Base-by-base conservation (phyloP, 2,797 vertebrate species). In the Halcyon leucocephala region DNA sequence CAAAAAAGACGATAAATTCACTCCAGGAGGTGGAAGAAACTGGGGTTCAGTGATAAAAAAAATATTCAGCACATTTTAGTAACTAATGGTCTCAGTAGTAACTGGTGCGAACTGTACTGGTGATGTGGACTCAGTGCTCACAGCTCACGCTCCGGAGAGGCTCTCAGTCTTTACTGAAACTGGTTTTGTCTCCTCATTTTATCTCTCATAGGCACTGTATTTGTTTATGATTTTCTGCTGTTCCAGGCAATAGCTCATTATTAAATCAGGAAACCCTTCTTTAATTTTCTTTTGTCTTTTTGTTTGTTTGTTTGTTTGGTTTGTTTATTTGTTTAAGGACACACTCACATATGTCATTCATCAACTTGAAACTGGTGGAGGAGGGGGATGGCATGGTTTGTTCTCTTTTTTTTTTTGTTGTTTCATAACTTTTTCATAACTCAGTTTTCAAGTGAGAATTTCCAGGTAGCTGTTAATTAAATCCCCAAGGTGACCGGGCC, bases 181-280 rank as follows among this genome's bases (percentile, higher is more conserved):
- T 46, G 21, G 54, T 83, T 71, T 87, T 73, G 60, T 83, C 54
- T 64, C n/a, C 51, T 73, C 66, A 35, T 81, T 79, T 86, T 76
- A 85, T 60, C 66, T 54, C 58, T 78, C 39, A 13, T 20, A 86
- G 81, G 70, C 57, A 28, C 67, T 86, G 29, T 33, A 51, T 90
- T 94, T 94, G 54, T 81, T 93, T 88, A 57, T 66, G 33, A 3
- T 12, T 21, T 84, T 93, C 94, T 94, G n/a, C 42, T 95, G 86
- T 91, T 93, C 80, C 55, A 66, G 60, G 91, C 85, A 90, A 86
- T 84, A 82, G 51, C 51, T 91, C 48, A 39, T 91, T 93, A 90
- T 93, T 96, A 95, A 95, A 93, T 91, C 91, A 90, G 77, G 71
- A 95, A 86, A 41, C 14, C 22, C 78, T 74, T 91, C 35, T 24